These are phyloP conservation scores for Pseudochirops cupreus DNA, from an alignment of 2,797 vertebrate species.

Conservation along the genomic window DNA sequence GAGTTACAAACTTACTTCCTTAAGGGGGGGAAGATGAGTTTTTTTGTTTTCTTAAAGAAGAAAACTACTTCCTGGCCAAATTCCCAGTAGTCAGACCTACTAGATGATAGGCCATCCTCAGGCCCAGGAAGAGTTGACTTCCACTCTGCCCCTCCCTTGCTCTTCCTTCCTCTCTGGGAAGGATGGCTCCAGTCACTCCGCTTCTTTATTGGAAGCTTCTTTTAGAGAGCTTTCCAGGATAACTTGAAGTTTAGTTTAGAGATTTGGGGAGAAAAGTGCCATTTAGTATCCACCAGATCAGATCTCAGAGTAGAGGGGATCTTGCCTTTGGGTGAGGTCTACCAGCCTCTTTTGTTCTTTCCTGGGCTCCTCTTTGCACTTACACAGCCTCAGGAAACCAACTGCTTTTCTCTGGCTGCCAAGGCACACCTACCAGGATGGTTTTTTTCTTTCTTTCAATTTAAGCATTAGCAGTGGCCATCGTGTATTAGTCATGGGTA, in stretches of 20 bases:
- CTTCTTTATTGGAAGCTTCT: not conserved
- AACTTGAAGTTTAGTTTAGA: not conserved
- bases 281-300: constrained; percentile 20
- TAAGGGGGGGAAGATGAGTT: too few relatives aligned
- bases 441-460: not conserved
- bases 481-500: not conserved
- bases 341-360: not conserved
- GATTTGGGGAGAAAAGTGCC: not conserved
- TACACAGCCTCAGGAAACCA: not conserved
- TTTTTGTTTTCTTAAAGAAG: not conserved
- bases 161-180: not conserved
- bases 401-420: not conserved
- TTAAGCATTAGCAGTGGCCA: not conserved
- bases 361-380: not conserved
- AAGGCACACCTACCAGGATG: not conserved
- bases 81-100: not conserved
- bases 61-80: not conserved
- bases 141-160: not conserved
- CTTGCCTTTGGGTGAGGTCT: not conserved
- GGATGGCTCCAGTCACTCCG: not conserved
- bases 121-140: not conserved
- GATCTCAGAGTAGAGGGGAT: not conserved
- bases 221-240: not conserved
- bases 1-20: not conserved
- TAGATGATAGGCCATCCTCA: not conserved